These are phyloP conservation scores for Barnardius zonarius DNA, from an alignment of 2,113 vertebrate genomes.

Conservation along the genomic window DNA sequence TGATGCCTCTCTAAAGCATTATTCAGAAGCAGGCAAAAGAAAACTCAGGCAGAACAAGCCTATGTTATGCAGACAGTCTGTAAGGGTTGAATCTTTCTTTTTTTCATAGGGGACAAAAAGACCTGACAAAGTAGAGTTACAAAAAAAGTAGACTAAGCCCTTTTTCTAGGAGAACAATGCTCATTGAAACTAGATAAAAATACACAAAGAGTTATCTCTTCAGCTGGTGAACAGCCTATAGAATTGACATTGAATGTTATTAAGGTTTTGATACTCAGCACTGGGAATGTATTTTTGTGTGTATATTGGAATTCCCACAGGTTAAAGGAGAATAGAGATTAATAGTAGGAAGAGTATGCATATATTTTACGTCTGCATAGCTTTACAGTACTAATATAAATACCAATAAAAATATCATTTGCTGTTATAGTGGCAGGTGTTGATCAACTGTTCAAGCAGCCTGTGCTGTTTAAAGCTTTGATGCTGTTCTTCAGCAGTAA, in stretches of 20 bases:
- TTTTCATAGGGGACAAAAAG: neutral
- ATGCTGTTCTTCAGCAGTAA: neutral
- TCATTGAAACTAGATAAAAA: neutral
- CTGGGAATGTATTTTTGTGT: neutral
- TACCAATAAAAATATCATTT: neutral
- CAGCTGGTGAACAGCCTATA: neutral
- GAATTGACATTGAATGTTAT: neutral
- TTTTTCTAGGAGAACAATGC: neutral
- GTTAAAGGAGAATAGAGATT: neutral
- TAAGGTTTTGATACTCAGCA: neutral
- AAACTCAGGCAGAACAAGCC: neutral
- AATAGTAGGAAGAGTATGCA: neutral
- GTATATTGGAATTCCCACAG: neutral
- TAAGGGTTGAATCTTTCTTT: neutral
- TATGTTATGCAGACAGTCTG: neutral
- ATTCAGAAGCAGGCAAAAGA: neutral
- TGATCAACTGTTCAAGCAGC: neutral
- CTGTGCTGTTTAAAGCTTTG: neutral
- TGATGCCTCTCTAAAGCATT: neutral
- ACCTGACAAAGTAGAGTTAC: neutral
- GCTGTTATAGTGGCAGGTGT: neutral
- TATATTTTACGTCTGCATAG: neutral
- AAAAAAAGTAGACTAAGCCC: neutral
- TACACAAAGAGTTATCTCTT: neutral
- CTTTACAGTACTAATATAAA: neutral